Evolutionary conservation across 2,113 vertebrate species (phyloP).

Genomic region (Gobio gobio): DNA sequence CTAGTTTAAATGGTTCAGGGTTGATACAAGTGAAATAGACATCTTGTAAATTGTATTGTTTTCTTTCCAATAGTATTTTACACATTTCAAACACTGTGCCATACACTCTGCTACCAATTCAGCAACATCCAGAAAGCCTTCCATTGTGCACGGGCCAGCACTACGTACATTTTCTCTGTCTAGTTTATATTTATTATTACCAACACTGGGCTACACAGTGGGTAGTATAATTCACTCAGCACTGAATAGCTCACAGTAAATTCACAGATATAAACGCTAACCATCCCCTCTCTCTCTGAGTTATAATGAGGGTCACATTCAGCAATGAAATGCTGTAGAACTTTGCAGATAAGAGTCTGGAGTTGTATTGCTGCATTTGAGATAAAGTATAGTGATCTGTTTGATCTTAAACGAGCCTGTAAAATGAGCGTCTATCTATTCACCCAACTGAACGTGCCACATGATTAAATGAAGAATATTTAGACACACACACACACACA

Average conservation of each 20-base stretch:
- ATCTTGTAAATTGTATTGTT: neutral
- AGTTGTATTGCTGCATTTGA: conserved; percentile 22
- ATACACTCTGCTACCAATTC: neutral
- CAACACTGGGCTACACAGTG: neutral
- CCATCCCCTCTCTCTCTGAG: neutral
- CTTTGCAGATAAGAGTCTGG: conserved; percentile 20
- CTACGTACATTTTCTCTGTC: neutral
- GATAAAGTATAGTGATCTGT: conserved; percentile 25
- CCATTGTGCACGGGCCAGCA: neutral
- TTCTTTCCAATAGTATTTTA: neutral
- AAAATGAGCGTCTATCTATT: conserved; percentile 27
- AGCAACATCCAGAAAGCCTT: neutral
- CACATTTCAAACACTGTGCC: neutral
- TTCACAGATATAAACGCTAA: conserved; percentile 2
- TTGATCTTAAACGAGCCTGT: conserved; percentile 25
- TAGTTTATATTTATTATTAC: neutral
- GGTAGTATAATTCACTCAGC: conserved; percentile 3
- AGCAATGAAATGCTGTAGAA: conserved; percentile 27
- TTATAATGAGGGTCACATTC: conserved; percentile 39
- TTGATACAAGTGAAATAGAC: neutral
- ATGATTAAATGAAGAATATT: conserved; percentile 13
- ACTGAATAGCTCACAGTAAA: neutral
- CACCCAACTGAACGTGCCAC: neutral
- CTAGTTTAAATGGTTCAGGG: neutral
- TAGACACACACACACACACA: neutral